Evolutionary conservation across 2,113 vertebrate species (phyloP).

Genomic region (Muntiacus reevesi): DNA sequence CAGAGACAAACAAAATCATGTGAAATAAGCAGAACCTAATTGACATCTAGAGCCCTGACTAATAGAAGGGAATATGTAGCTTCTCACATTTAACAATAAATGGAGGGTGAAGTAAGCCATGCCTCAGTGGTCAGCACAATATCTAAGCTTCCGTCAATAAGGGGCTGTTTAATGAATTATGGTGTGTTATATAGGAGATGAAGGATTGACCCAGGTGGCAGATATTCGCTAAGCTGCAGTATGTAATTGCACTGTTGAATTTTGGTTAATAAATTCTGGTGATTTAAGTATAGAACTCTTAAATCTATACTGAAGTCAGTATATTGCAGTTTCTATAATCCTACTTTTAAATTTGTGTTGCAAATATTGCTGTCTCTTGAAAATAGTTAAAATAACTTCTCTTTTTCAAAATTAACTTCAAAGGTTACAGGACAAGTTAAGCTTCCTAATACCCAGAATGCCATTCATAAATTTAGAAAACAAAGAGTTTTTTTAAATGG

Average conservation of each 20-base stretch:
- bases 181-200: not conserved
- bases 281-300: constrained; percentile 41
- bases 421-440: not conserved
- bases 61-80: not conserved
- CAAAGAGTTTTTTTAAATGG: not conserved
- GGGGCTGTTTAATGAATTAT: not conserved
- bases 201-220: not conserved
- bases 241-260: not conserved
- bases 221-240: not conserved
- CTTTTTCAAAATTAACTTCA: constrained; percentile 28
- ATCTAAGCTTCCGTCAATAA: not conserved
- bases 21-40: not conserved
- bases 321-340: constrained; percentile 34
- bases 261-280: constrained; percentile 7
- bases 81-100: not conserved
- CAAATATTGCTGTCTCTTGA: not conserved
- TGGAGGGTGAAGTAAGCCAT: not conserved
- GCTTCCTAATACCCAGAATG: not conserved
- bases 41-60: not conserved
- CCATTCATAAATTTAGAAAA: constrained; percentile 7
- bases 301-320: constrained; percentile 19
- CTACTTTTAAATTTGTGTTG: not conserved
- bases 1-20: not conserved
- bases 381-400: not conserved
- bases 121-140: not conserved